Conservation (phyloP, 2,797 vertebrate genomes). For the Girardinus metallicus region DNA sequence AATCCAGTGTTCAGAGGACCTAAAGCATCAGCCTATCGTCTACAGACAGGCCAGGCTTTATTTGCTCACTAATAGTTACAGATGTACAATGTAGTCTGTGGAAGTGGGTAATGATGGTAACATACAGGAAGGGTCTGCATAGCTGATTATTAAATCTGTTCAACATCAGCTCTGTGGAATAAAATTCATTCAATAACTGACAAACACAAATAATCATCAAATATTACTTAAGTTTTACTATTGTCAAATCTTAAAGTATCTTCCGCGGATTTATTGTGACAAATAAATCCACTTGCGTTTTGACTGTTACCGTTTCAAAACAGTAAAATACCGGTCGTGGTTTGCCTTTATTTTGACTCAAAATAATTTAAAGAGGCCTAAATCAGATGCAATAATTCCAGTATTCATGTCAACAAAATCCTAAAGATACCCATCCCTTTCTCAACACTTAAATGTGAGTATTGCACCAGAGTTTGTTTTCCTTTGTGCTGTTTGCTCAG, state of each 20-base stretch:
- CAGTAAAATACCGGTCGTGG: background rate
- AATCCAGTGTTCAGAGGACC: background rate
- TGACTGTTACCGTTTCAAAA: background rate
- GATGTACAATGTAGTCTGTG: background rate
- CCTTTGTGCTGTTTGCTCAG: slow-evolving; percentile 9
- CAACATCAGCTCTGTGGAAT: background rate
- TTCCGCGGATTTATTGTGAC: background rate
- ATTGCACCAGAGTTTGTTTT: slow-evolving; percentile 24
- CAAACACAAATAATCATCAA: background rate
- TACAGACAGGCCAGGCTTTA: background rate
- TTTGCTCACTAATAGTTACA: background rate
- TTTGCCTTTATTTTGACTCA: background rate
- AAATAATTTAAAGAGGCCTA: background rate
- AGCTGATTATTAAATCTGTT: background rate
- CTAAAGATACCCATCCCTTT: slow-evolving; percentile 24
- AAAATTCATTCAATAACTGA: background rate
- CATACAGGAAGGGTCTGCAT: background rate
- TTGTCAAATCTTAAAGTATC: background rate
- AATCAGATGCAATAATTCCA: background rate
- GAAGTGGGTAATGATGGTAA: background rate
- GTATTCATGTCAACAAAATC: background rate
- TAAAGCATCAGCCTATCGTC: background rate
- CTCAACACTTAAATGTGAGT: slow-evolving; percentile 9
- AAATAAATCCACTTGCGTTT: background rate
- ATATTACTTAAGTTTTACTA: background rate